Evolutionary conservation across 92 coral and sea anemone species (phyloP).

Genomic region (Epizoanthus stellaris): DNA sequence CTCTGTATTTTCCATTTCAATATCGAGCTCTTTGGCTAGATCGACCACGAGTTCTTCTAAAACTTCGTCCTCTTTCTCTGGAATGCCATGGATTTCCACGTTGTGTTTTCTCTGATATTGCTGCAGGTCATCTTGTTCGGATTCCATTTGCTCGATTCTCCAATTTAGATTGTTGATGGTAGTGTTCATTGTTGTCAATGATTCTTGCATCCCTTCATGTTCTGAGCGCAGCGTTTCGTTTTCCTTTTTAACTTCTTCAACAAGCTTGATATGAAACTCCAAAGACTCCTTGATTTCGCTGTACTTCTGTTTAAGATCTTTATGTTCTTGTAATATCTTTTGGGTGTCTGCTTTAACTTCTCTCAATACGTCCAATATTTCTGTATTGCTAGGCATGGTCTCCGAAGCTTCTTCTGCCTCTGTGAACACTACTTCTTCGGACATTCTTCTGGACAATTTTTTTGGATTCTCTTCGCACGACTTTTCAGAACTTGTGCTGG

Average conservation of each 20-base stretch:
- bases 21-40: not conserved
- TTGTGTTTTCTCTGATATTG: not conserved
- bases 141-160: not conserved
- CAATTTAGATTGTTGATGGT: not conserved
- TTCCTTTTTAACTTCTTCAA: not conserved
- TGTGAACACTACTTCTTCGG: no score
- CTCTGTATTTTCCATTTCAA: conserved; percentile 1
- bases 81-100: not conserved
- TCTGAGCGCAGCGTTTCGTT: not conserved
- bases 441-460: no score
- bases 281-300: not conserved
- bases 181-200: no score
- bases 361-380: not conserved
- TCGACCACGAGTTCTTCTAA: not conserved
- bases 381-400: not conserved
- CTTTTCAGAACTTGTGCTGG: no score
- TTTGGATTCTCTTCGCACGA: no score
- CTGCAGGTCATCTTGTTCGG: conserved; percentile 4
- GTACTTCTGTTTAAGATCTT: not conserved
- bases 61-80: not conserved
- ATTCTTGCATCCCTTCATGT: not conserved
- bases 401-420: not conserved
- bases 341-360: not conserved
- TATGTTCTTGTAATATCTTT: not conserved
- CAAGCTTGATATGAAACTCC: not conserved